phyloP scores from a whole-genome alignment of 2,888 invertebrate species.

The Leistus spinibarbis region DNA sequence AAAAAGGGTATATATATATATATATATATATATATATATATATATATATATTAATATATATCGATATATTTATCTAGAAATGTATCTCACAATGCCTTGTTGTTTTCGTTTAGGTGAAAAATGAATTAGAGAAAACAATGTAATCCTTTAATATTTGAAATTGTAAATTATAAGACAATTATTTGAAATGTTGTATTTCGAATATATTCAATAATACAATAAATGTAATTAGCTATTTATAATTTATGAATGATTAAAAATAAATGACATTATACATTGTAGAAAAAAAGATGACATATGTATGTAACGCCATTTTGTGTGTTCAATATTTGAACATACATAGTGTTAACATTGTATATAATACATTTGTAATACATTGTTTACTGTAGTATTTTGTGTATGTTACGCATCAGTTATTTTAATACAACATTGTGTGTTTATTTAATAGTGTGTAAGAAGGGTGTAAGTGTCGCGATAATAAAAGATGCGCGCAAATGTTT shows the following conservation, averaged over 20 bases:
- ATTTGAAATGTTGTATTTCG: constrained; percentile 26
- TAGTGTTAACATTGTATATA: constrained; percentile 21
- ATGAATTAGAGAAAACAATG: too few relatives aligned
- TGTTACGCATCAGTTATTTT: background rate
- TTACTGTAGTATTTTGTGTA: background rate
- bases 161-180: too few relatives aligned
- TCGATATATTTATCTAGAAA: too few relatives aligned
- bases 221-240: background rate
- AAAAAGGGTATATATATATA: too few relatives aligned
- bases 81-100: too few relatives aligned
- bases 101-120: too few relatives aligned
- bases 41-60: too few relatives aligned
- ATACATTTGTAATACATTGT: background rate
- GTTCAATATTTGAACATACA: constrained; percentile 14
- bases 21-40: too few relatives aligned
- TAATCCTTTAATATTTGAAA: too few relatives aligned
- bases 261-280: background rate
- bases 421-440: background rate
- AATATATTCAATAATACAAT: too few relatives aligned
- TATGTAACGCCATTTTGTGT: constrained; percentile 25
- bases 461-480: background rate
- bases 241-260: constrained; percentile 1
- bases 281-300: background rate
- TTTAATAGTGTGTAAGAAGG: background rate
- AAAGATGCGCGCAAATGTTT: constrained; percentile 27